A percentile compares a stretch with the other conserved stretches of the same genome.
These are phyloP conservation scores for Anguilla marmorata DNA, from an alignment of 2,797 vertebrate species.

Conservation along the genomic window DNA sequence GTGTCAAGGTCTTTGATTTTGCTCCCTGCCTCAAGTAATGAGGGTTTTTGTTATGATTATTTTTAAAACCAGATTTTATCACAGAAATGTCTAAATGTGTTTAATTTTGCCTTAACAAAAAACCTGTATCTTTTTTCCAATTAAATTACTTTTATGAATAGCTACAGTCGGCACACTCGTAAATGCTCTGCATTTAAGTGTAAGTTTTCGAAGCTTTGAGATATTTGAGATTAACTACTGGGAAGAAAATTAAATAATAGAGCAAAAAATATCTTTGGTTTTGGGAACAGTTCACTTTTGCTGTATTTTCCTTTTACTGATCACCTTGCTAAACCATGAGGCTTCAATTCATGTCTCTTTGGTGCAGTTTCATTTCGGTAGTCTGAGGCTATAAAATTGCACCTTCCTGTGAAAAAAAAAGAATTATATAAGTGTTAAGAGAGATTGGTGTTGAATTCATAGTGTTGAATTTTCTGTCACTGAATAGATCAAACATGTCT, in stretches of 20 bases:
- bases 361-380: background rate
- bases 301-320: slow-evolving; percentile 56
- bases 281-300: slow-evolving; percentile 70
- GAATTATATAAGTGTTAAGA: background rate
- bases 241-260: slow-evolving; percentile 60
- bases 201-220: background rate
- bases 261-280: slow-evolving; percentile 60
- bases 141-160: slow-evolving; percentile 34
- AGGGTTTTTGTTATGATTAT: background rate
- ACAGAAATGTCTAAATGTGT: background rate
- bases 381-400: background rate
- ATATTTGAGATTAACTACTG: slow-evolving; percentile 56
- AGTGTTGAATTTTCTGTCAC: background rate
- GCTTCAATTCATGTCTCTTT: background rate
- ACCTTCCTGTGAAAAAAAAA: background rate
- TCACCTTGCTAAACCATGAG: background rate
- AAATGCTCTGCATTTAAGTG: background rate
- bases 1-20: background rate
- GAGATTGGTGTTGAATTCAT: background rate
- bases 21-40: background rate
- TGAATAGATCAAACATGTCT: background rate
- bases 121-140: background rate
- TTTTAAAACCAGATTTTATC: background rate
- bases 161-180: slow-evolving; percentile 14
- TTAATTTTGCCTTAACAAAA: background rate